Evolutionary conservation across 2,797 vertebrate genomes (phyloP).

Genomic region (Enteromius unitaeniatus): DNA sequence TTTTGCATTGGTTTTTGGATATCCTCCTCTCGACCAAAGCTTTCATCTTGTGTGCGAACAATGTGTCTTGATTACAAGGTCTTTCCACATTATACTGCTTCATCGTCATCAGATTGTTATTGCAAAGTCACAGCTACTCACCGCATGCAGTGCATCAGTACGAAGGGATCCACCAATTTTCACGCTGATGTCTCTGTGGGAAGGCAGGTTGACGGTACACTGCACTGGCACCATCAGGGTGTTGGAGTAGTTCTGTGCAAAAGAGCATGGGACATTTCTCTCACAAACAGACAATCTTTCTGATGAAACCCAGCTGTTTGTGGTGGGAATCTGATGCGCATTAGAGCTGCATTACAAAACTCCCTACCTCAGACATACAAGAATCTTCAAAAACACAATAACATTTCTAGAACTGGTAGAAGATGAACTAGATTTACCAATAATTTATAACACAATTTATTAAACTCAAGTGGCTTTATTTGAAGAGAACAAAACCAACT

Average conservation of each 20-base stretch:
- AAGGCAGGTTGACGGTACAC: slow-evolving; percentile 83
- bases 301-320: slow-evolving; percentile 52
- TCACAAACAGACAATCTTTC: slow-evolving; percentile 27
- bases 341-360: slow-evolving; percentile 34
- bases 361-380: slow-evolving; percentile 36
- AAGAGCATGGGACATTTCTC: slow-evolving; percentile 29
- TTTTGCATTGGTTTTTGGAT: slow-evolving; percentile 10
- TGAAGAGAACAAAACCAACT: slow-evolving; percentile 35
- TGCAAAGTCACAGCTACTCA: slow-evolving; percentile 71
- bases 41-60: background rate
- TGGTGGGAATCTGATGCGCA: slow-evolving; percentile 16
- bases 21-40: background rate
- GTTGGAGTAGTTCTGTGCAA: slow-evolving; percentile 89
- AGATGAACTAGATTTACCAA: slow-evolving; percentile 35
- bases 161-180: slow-evolving; percentile 83
- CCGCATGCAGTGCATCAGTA: slow-evolving; percentile 85
- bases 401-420: slow-evolving; percentile 24
- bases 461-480: slow-evolving; percentile 38
- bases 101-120: background rate
- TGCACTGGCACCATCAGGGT: slow-evolving; percentile 84
- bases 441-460: slow-evolving; percentile 48
- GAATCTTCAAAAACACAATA: slow-evolving; percentile 43
- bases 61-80: background rate
- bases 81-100: background rate
- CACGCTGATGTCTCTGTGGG: slow-evolving; percentile 81